These are phyloP conservation scores for Etheostoma cragini DNA, from an alignment of 2,113 vertebrate species.

Conservation along the genomic window DNA sequence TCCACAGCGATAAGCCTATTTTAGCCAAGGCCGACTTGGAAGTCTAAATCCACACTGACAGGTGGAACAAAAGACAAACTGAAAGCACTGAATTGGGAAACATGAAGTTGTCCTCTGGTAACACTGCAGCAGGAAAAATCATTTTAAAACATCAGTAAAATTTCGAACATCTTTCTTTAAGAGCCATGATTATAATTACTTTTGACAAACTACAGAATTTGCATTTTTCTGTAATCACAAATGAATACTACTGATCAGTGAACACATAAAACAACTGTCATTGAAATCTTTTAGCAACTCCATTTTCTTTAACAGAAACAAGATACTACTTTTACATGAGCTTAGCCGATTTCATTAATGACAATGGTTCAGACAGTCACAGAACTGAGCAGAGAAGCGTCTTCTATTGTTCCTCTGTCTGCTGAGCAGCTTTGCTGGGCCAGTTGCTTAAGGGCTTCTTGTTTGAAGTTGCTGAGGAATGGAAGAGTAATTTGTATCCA, in stretches of 20 bases:
- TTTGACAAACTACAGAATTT: background rate
- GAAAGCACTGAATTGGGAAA: slow-evolving; percentile 64
- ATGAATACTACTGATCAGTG: background rate
- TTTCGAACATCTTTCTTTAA: background rate
- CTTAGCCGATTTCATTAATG: slow-evolving; percentile 10
- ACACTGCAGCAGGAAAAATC: slow-evolving; percentile 28
- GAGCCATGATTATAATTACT: background rate
- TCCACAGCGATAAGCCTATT: slow-evolving; percentile 84
- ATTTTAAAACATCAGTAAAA: background rate
- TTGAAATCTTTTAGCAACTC: background rate
- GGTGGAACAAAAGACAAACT: slow-evolving; percentile 82
- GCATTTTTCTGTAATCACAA: background rate
- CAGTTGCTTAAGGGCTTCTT: slow-evolving; percentile 45
- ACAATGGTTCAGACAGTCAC: slow-evolving; percentile 8
- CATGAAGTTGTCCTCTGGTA: slow-evolving; percentile 71
- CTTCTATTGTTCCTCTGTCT: slow-evolving; percentile 45
- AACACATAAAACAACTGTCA: background rate
- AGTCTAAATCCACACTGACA: slow-evolving; percentile 85
- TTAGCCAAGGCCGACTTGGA: slow-evolving; percentile 77
- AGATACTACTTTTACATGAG: background rate
- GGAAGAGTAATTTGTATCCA: slow-evolving; percentile 18
- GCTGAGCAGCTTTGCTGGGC: slow-evolving; percentile 35
- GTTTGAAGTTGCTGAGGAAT: slow-evolving; percentile 41
- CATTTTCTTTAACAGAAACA: background rate
- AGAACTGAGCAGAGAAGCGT: slow-evolving; percentile 5